Evolutionary conservation across 2,888 invertebrate genomes (phyloP), one percentile per base, ranked within the genome.

Genomic region (Lasius fuliginosus): DNA sequence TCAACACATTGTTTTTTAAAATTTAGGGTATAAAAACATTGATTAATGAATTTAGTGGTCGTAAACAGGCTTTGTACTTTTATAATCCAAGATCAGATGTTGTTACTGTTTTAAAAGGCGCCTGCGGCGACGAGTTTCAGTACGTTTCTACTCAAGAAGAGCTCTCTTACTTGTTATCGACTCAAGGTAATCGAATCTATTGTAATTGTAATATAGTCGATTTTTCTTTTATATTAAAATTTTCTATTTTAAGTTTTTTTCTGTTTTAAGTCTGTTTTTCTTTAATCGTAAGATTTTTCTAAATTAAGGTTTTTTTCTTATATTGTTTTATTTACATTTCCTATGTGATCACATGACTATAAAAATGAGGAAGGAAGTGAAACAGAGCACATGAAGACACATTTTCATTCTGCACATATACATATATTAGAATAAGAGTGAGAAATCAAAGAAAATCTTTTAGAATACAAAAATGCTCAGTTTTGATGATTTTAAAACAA

Each of bases 51-150:
- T 96, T 98, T 73, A 96, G 96, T 1, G 95, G 96, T 5, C 96
- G 97, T 42, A 97, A 97, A 18, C 98, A 98, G 88, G 97, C 97
- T 0, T 94, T 98, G 2, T 97, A 97, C 85, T 96, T 98, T 82
- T 95, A 97, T 84, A 96, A 97, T 86, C 96, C 97, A 0, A 95
- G 97, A 11, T 96, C 96, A 1, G 96, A 96, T 86, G 97, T 98
- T 5, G 96, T 97, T 0, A 95, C 96, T 0, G 97, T 97, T 8
- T 96, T 97, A 90, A 96, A 96, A 88, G 97, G 97, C 1, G 97
- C 97, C 0, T 96, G 96, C 85, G 96, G 96, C 0, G 96, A 96
- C 11, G 96, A 97, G 88, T 96, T 96, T 92, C 95, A 96, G 71
- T 95, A 96, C 69, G 97, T 97, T 76, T 95, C 96, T 0, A 95